phyloP scores from a whole-genome alignment of 1,140 invertebrate genomes.

The Dendroctonus ponderosae region DNA sequence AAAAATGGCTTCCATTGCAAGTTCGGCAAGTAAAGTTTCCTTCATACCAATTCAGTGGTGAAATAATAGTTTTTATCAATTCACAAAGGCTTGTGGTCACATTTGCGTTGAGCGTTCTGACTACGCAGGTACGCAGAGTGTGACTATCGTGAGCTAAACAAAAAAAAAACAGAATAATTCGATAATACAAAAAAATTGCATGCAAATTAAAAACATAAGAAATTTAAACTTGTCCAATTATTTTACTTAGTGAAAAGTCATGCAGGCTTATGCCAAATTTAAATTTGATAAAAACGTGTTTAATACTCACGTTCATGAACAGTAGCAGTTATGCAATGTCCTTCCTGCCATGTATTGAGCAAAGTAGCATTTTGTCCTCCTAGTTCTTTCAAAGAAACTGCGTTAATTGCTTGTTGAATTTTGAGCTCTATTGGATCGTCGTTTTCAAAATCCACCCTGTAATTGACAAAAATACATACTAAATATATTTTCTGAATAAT shows the following conservation, averaged over 20 bases:
- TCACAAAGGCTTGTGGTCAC: background rate
- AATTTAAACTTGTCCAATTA: too few relatives aligned
- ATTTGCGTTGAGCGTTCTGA: background rate
- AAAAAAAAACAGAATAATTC: too few relatives aligned
- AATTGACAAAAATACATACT: background rate
- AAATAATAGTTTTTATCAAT: background rate
- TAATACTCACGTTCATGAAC: conserved; percentile 4
- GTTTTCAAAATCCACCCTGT: background rate
- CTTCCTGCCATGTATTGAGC: background rate
- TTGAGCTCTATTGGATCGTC: background rate
- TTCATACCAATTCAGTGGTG: background rate
- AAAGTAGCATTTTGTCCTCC: background rate
- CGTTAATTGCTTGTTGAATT: background rate
- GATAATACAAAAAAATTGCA: too few relatives aligned
- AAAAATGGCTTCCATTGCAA: background rate
- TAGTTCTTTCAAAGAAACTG: background rate
- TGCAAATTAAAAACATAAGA: too few relatives aligned
- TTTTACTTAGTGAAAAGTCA: background rate
- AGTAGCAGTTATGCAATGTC: conserved; percentile 3
- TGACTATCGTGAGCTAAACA: background rate
- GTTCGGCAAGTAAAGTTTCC: background rate
- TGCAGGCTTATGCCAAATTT: conserved; percentile 1
- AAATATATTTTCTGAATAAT: background rate
- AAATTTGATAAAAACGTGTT: background rate
- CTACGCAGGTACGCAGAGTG: background rate